phyloP scores from a whole-genome alignment of 37 sponge, comb jelly and placozoan genomes.

The Aphrocallistes beatrix region DNA sequence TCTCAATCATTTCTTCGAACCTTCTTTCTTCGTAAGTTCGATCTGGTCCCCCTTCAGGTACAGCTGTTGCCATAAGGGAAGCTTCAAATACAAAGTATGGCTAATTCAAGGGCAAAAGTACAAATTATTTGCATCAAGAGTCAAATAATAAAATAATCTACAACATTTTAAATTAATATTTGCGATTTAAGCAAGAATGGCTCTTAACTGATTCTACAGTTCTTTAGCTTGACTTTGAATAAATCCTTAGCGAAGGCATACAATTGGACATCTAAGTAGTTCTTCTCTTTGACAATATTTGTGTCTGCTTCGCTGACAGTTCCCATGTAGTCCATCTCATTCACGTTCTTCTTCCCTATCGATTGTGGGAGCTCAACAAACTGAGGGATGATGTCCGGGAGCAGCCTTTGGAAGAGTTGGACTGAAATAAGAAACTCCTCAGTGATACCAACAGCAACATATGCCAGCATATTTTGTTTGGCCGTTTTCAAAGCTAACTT shows the following conservation, averaged over 20 bases:
- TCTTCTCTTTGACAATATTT: conserved; percentile 27
- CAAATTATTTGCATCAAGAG: not conserved
- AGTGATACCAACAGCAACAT: conserved; percentile 49
- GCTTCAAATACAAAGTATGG: not conserved
- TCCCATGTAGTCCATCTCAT: conserved; percentile 26
- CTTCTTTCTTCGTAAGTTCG: too few relatives aligned
- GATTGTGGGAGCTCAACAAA: not conserved
- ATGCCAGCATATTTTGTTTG: conserved; percentile 42
- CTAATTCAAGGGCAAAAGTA: not conserved
- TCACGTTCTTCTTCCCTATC: conserved; percentile 20
- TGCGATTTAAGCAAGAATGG: not conserved
- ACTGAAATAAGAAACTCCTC: conserved; percentile 47
- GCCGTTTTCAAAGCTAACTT: conserved; percentile 39
- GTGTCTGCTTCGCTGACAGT: conserved; percentile 7
- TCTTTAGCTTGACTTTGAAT: conserved; percentile 10
- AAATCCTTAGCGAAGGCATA: conserved; percentile 43
- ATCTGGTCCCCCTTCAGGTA: not conserved
- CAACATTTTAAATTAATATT: not conserved
- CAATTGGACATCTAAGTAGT: conserved; percentile 45
- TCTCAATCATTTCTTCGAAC: not conserved
- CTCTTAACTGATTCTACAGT: conserved; percentile 25
- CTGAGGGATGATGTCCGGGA: conserved; percentile 31
- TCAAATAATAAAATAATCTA: not conserved
- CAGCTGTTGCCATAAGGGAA: not conserved
- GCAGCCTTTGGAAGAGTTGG: conserved; percentile 18